Percentiles rank a stretch among this genome's conserved stretches.
phyloP scores from a whole-genome alignment of 2,113 vertebrate species.

The Onychostoma macrolepis region DNA sequence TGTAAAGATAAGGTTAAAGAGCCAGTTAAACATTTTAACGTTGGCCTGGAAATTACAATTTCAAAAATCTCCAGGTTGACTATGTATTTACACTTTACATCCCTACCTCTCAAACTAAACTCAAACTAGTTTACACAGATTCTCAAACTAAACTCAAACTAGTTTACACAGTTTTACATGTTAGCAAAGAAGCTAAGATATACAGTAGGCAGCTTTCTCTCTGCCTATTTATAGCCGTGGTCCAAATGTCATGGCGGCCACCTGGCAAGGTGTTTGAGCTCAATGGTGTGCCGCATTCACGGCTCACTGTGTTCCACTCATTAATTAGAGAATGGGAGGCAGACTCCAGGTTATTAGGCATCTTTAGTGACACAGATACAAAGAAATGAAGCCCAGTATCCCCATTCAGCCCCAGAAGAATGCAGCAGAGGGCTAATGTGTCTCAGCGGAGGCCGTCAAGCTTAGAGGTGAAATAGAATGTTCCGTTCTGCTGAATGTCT shows the following conservation, averaged over 20 bases:
- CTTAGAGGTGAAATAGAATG: slow-evolving; percentile 23
- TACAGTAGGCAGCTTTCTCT: slow-evolving; percentile 9
- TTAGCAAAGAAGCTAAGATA: not conserved
- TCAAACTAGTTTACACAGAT: not conserved
- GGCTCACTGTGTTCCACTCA: slow-evolving; percentile 2
- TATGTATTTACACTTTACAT: not conserved
- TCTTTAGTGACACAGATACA: slow-evolving; percentile 28
- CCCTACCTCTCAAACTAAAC: not conserved
- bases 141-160: not conserved
- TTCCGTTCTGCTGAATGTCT: slow-evolving; percentile 7
- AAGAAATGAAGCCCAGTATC: slow-evolving; percentile 9
- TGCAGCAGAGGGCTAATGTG: not conserved
- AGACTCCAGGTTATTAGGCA: slow-evolving; percentile 27
- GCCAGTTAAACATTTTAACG: not conserved
- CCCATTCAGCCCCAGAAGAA: slow-evolving; percentile 11
- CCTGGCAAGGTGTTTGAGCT: slow-evolving; percentile 33
- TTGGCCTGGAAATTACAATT: not conserved
- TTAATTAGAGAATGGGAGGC: slow-evolving; percentile 42
- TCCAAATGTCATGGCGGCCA: slow-evolving; percentile 10
- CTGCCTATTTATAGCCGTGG: slow-evolving; percentile 35
- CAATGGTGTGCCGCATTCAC: slow-evolving; percentile 22
- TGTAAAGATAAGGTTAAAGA: not conserved
- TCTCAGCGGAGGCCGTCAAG: slow-evolving; percentile 1
- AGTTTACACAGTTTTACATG: not conserved
- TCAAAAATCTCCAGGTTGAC: not conserved